Percentiles rank a stretch among this genome's conserved stretches.
These are phyloP conservation scores for Anguilla rostrata DNA, from an alignment of 2,113 vertebrate species.

Conservation along the genomic window DNA sequence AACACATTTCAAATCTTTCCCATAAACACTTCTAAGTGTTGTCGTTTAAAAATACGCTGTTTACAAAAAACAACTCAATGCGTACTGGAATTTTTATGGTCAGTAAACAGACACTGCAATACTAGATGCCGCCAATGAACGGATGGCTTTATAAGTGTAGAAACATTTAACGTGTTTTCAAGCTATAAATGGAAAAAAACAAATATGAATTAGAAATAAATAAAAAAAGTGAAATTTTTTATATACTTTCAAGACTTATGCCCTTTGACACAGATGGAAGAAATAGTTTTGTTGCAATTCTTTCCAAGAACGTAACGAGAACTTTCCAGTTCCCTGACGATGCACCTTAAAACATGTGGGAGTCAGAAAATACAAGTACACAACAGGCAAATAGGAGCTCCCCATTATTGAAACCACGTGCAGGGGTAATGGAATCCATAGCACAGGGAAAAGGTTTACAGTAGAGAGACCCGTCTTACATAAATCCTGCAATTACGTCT, in stretches of 20 bases:
- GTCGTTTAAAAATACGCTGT: neutral
- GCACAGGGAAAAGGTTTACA: constrained; percentile 14
- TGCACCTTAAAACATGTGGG: constrained; percentile 42
- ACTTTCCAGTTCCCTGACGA: constrained; percentile 40
- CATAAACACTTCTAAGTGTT: neutral
- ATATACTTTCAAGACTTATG: neutral
- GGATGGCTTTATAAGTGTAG: neutral
- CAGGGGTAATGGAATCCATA: constrained; percentile 25
- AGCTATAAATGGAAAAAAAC: neutral
- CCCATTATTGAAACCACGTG: constrained; percentile 48
- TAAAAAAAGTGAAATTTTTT: no score
- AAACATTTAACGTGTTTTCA: neutral
- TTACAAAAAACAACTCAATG: no score
- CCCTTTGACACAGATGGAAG: constrained; percentile 5
- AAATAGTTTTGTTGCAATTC: constrained; percentile 40
- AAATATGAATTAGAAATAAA: neutral
- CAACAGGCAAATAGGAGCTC: constrained; percentile 36
- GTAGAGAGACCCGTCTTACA: neutral
- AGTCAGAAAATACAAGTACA: constrained; percentile 38
- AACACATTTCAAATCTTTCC: neutral
- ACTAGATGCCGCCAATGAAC: neutral
- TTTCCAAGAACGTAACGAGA: constrained; percentile 31
- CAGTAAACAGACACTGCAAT: neutral
- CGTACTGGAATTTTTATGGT: neutral
- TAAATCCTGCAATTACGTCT: constrained; percentile 1